Evolutionary conservation across 2,113 vertebrate genomes (phyloP), one percentile per base, ranked within the genome.

Genomic region (Euleptes europaea): DNA sequence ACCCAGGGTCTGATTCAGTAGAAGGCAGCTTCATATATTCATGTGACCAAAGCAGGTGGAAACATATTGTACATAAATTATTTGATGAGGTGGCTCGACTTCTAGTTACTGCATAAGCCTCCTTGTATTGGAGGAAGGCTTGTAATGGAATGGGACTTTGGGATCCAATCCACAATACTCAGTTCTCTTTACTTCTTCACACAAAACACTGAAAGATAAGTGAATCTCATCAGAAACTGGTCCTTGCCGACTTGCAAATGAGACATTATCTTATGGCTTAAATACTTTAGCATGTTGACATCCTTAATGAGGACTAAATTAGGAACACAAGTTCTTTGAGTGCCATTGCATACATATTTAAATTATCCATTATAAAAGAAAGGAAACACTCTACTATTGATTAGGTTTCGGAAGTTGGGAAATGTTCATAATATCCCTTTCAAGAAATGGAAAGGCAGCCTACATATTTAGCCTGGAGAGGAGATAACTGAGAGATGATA

Each of bases 341-440:
- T 83, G 70, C 70, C 72, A 83, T 82, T 73, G 15, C 38, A 82
- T 83, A 63, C 81, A 83, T 83, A 83, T 73, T 83, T 73, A 83
- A 63, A 73, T 63, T 44, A 73, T 42, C 51, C 38, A 33, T 83
- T 83, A 60, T 73, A n/a, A 54, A 70, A 26, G 33, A 47, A 73
- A 83, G 38, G 70, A 23, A 44, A 57, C 51, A n/a, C 2, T 47
- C 47, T 19, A 4, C 66, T 51, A 49, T 51, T 67, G 63, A 71
- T 63, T 60, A 28, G 42, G 38, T 51, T 60, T 12, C 21, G 14
- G 28, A 60, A 57, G 35, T 42, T 42, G 70, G n/a, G 33, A n/a
- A 40, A 40, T 42, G 38, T 23, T 40, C 51, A 33, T 60, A 40
- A 31, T 11, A 7, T 44, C 8, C 15, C 17, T 54, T 57, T 21